These are phyloP conservation scores for Agonopterix arenella DNA, from an alignment of 2,888 invertebrate genomes.

Conservation along the genomic window DNA sequence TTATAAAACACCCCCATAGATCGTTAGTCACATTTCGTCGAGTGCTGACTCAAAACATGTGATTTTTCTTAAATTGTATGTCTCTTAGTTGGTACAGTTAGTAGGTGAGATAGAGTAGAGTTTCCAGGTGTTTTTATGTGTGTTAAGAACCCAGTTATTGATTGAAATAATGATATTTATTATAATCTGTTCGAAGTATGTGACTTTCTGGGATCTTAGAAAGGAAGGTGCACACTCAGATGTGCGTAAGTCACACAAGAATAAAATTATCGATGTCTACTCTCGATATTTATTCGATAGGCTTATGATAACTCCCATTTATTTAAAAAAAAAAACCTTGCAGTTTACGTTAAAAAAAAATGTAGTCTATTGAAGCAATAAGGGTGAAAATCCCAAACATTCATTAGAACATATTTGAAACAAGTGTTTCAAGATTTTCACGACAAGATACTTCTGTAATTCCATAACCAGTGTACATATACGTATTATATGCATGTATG, in stretches of 20 bases:
- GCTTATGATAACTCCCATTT: too few relatives aligned
- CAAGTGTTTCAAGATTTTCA: constrained; percentile 7
- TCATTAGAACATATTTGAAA: too few relatives aligned
- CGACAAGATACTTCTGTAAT: constrained; percentile 7
- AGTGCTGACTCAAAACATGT: constrained; percentile 24
- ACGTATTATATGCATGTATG: constrained; percentile 30
- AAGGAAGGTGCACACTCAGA: not conserved
- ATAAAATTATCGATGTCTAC: constrained; percentile 22
- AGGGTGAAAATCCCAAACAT: too few relatives aligned
- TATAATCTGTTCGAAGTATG: too few relatives aligned
- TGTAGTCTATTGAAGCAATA: too few relatives aligned
- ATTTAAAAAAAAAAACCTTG: too few relatives aligned
- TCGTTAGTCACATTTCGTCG: constrained; percentile 25
- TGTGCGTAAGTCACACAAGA: constrained; percentile 26
- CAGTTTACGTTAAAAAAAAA: too few relatives aligned
- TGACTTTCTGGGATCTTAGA: too few relatives aligned
- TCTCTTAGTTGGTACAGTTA: constrained; percentile 15
- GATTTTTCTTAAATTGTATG: constrained; percentile 8
- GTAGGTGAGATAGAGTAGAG: constrained; percentile 15
- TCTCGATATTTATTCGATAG: constrained; percentile 6
- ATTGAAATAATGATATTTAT: too few relatives aligned
- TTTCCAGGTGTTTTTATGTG: too few relatives aligned
- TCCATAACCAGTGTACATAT: constrained; percentile 10
- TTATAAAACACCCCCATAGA: constrained; percentile 14
- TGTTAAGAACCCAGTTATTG: too few relatives aligned